Evolutionary conservation across 2,797 vertebrate species (phyloP).

Genomic region (Diplodus puntazzo): DNA sequence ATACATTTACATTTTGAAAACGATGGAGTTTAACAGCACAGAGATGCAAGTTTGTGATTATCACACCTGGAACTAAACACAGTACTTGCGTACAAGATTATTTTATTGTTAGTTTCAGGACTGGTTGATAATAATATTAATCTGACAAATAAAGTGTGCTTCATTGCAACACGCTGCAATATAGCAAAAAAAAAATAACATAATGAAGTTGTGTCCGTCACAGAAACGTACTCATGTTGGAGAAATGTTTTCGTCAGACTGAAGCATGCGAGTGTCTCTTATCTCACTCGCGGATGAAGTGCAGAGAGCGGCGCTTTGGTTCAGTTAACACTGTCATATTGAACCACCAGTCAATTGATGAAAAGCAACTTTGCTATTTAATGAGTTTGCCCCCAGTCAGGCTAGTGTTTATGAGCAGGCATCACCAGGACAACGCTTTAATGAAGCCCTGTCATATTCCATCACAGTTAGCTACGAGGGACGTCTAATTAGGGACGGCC

Average conservation of each 20-base stretch:
- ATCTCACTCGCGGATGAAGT: constrained; percentile 23
- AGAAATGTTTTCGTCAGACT: constrained; percentile 21
- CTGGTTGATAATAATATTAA: neutral
- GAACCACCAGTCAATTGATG: constrained; percentile 63
- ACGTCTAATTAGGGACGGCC: constrained; percentile 68
- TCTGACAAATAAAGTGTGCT: neutral
- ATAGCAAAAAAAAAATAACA: no score
- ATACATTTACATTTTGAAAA: neutral
- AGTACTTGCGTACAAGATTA: neutral
- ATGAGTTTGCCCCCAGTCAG: constrained; percentile 72
- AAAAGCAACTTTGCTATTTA: constrained; percentile 68
- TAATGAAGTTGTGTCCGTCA: neutral
- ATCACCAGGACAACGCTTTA: constrained; percentile 57
- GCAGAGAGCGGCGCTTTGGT: constrained; percentile 39
- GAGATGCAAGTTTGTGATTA: no score
- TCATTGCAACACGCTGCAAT: neutral
- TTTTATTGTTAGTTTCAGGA: neutral
- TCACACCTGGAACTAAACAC: neutral
- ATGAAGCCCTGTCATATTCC: constrained; percentile 71
- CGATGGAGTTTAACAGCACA: neutral
- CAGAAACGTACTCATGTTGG: neutral
- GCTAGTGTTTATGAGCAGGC: constrained; percentile 55
- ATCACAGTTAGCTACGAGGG: constrained; percentile 64
- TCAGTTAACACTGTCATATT: constrained; percentile 63
- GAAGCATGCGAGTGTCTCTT: constrained; percentile 18